phyloP scores from a whole-genome alignment of 2,113 vertebrate genomes.

The Rousettus leschenaultii region DNA sequence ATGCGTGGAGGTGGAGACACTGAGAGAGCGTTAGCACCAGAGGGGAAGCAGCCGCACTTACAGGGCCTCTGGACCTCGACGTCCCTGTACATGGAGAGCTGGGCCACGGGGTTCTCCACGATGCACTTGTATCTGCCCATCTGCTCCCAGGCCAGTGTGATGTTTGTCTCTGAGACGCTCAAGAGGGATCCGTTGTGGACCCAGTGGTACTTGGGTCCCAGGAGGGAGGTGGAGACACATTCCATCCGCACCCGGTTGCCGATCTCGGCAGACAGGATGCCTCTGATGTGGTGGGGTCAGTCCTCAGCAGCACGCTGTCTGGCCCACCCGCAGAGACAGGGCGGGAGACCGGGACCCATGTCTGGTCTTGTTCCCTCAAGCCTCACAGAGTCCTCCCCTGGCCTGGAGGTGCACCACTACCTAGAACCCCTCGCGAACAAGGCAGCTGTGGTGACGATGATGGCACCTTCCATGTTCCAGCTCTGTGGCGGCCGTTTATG shows the following conservation, averaged over 20 bases:
- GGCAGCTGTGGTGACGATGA: neutral
- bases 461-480: fast-evolving
- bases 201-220: neutral
- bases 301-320: fast-evolving
- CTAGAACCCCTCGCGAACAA: neutral
- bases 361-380: neutral
- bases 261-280: neutral
- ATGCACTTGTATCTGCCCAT: slow-evolving; percentile 10
- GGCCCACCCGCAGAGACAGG: slow-evolving; percentile 2
- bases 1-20: neutral
- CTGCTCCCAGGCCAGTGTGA: neutral
- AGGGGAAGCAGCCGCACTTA: neutral
- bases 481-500: fast-evolving
- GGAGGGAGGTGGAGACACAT: neutral
- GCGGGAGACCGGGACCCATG: fast-evolving
- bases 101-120: neutral
- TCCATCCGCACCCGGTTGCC: neutral
- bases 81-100: neutral
- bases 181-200: neutral
- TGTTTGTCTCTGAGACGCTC: fast-evolving
- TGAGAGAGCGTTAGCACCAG: fast-evolving
- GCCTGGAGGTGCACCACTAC: neutral
- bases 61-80: neutral
- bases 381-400: neutral
- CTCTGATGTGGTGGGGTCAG: fast-evolving